Evolutionary conservation across 2,888 invertebrate species (phyloP), one percentile per base, ranked within the genome.

Genomic region (Epinotia ramella): DNA sequence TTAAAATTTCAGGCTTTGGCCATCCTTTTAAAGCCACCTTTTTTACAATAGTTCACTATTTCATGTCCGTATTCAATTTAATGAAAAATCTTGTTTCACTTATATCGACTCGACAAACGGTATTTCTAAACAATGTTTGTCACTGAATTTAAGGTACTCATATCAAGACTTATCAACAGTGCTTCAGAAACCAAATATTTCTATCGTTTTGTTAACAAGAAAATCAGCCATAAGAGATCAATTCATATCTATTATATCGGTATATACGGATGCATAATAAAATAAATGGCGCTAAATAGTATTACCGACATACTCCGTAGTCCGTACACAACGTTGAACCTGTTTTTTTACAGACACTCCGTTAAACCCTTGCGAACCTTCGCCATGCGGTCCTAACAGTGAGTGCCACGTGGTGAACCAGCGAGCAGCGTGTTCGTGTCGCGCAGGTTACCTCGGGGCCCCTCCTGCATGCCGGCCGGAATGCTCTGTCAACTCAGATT

Each of bases 391-490:
- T 44, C 95, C 97, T 0, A 96, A 97, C 84, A 97, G 97, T 84
- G 95, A 96, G 74, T 97, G 97, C 85, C 95, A 96, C 49, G 95
- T 96, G 18, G 94, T 95, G n/a, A 95, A 95, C 81, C 95, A 96
- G 60, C 95, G 96, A 80, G 96, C 97, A 1, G 96, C 96, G 3
- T 97, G 97, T 86, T 96, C 97, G 1, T 97, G 97, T 83, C 95
- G 95, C 79, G 89, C 95, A 7, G 96, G 96, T 33, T 97, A 95
- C 85, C 92, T 96, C 56, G 97, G 97, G 12, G 95, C 96, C 24
- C 97, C 98, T 24, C 97, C 97, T 2, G 94, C 95, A 20, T 97
- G 97, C 84, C 95, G 96, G 67, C 97, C 97, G 0, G 97, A 97
- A 89, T 97, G 97, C 84, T 94, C 96, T 70, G 96, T 97, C 62